Percentiles rank a stretch among this genome's conserved stretches.
Conservation (phyloP, 2,113 vertebrate species). For the Pangasianodon gigas region DNA sequence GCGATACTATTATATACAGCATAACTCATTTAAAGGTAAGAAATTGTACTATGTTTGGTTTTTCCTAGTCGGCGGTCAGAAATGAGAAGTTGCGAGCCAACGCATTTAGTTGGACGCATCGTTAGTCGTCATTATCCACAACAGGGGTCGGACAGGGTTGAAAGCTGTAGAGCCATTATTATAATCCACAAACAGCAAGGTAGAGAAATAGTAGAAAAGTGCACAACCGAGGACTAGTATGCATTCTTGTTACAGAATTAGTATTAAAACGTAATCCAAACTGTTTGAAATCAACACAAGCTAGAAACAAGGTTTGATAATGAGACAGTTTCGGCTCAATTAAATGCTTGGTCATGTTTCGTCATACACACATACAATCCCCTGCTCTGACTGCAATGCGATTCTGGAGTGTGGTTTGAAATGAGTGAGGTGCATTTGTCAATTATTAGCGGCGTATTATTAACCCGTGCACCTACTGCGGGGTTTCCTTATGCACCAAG, state of each 20-base stretch:
- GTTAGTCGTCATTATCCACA: background rate
- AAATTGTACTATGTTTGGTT: too few relatives aligned
- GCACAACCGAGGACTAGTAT: too few relatives aligned
- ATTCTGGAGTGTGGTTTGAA: slow-evolving; percentile 1
- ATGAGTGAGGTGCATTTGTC: background rate
- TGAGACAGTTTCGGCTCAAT: background rate
- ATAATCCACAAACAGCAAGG: too few relatives aligned
- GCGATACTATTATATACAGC: too few relatives aligned
- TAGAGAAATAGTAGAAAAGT: too few relatives aligned
- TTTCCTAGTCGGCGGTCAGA: background rate
- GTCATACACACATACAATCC: background rate
- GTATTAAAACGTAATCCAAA: too few relatives aligned
- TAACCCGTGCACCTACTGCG: slow-evolving; percentile 21
- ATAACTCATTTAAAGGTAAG: too few relatives aligned
- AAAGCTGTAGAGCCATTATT: too few relatives aligned
- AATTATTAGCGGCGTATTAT: slow-evolving; percentile 28
- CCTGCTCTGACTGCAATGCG: background rate
- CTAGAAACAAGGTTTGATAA: background rate
- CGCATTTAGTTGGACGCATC: background rate
- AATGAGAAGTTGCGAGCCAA: background rate
- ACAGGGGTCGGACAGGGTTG: too few relatives aligned
- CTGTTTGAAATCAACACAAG: too few relatives aligned
- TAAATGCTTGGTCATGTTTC: background rate
- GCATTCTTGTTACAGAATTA: too few relatives aligned
- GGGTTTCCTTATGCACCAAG: slow-evolving; percentile 30